These are phyloP conservation scores for Etheostoma perlongum DNA, from an alignment of 2,797 vertebrate genomes.

Conservation along the genomic window DNA sequence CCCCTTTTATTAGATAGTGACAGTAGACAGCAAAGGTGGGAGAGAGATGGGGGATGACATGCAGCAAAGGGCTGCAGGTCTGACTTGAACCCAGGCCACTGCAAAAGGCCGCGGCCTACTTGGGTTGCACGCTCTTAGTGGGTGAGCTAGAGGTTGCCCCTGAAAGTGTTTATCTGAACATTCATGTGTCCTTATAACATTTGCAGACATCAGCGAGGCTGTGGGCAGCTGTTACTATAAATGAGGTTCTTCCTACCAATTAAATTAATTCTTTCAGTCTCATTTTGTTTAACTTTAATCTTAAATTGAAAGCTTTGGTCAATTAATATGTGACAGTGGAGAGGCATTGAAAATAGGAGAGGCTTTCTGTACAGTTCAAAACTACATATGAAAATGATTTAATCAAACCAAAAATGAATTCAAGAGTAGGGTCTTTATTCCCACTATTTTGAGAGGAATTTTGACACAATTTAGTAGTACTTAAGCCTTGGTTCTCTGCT, in stretches of 20 bases:
- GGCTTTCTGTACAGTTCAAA: conserved; percentile 2
- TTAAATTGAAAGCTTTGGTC: conserved; percentile 54
- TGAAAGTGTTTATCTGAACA: conserved; percentile 17
- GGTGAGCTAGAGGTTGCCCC: too few species aligned
- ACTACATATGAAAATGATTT: conserved; percentile 8
- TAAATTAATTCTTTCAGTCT: conserved; percentile 40
- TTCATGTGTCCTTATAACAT: conserved; percentile 37
- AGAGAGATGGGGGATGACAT: too few species aligned
- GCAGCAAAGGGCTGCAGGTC: too few species aligned
- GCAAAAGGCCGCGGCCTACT: too few species aligned
- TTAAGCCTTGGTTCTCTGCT: conserved; percentile 38
- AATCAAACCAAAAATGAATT: conserved; percentile 21
- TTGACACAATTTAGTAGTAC: conserved; percentile 4
- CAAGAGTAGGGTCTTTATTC: conserved; percentile 2
- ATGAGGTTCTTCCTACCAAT: conserved; percentile 36
- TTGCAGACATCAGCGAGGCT: conserved; percentile 48
- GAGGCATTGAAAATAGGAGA: conserved; percentile 19
- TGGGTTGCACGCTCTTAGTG: too few species aligned
- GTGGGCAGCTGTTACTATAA: conserved; percentile 34
- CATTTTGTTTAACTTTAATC: conserved; percentile 51
- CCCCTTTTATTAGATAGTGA: too few species aligned
- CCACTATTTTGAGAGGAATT: conserved; percentile 34
- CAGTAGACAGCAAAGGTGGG: too few species aligned
- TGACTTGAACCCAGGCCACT: too few species aligned
- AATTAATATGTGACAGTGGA: conserved; percentile 33